A percentile compares a stretch with the other conserved stretches of the same genome.
These are phyloP conservation scores for Olivierus martensii DNA, from an alignment of 1,140 invertebrate species.

Conservation along the genomic window DNA sequence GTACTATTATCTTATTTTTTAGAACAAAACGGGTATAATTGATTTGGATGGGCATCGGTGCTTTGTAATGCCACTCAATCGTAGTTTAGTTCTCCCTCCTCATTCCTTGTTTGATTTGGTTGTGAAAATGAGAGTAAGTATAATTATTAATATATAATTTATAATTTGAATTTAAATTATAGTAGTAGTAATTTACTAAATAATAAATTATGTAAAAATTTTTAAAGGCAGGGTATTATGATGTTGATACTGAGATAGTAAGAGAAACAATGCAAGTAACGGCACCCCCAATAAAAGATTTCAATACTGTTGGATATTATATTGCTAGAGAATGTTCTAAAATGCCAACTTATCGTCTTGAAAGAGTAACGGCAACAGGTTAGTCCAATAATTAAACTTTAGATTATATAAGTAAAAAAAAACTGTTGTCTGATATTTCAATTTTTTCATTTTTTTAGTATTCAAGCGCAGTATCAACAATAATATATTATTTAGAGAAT, in stretches of 20 bases:
- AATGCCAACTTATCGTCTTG: constrained; percentile 56
- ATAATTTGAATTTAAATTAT: not conserved
- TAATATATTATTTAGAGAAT: constrained; percentile 47
- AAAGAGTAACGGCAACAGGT: constrained; percentile 43
- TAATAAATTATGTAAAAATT: not conserved
- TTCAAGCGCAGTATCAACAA: not conserved
- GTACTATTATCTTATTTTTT: constrained; percentile 11
- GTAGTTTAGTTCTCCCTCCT: constrained; percentile 53
- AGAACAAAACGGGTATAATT: constrained; percentile 65
- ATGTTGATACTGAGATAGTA: constrained; percentile 61
- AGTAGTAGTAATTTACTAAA: not conserved
- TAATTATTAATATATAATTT: not conserved
- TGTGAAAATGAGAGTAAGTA: constrained; percentile 53
- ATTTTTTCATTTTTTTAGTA: not conserved
- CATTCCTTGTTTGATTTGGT: constrained; percentile 59
- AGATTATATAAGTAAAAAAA: not conserved
- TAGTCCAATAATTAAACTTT: constrained; percentile 20
- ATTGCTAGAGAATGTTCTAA: constrained; percentile 53
- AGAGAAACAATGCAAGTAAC: constrained; percentile 60
- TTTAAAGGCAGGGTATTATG: constrained; percentile 51
- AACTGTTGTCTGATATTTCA: no score
- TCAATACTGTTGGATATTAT: constrained; percentile 46
- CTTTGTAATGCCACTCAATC: constrained; percentile 77
- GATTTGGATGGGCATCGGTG: constrained; percentile 59
- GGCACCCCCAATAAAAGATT: constrained; percentile 51